These are phyloP conservation scores for Limosa lapponica DNA, from an alignment of 2,797 vertebrate species.

Conservation along the genomic window DNA sequence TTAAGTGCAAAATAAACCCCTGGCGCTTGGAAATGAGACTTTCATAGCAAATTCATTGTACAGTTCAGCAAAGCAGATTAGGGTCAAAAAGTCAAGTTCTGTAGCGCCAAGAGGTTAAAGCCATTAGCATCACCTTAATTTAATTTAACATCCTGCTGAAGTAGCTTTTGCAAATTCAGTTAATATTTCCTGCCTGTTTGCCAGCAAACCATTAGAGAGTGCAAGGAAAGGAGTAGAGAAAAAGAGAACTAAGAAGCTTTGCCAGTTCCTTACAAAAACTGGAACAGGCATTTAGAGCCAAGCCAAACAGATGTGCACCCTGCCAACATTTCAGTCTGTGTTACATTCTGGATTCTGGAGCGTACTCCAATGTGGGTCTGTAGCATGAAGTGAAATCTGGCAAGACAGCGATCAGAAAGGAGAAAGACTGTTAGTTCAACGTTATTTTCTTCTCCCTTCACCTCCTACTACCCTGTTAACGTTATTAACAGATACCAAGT, in stretches of 20 bases:
- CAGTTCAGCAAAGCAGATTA: constrained; percentile 31
- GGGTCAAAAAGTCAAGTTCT: not conserved
- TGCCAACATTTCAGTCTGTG: constrained; percentile 28
- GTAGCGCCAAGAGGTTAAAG: not conserved
- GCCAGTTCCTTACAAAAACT: constrained; percentile 15
- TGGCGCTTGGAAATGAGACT: constrained; percentile 3
- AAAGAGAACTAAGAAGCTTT: not conserved
- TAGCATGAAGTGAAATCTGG: not conserved
- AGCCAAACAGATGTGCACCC: not conserved
- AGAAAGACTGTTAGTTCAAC: not conserved
- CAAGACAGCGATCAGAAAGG: not conserved
- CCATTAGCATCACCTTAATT: constrained; percentile 18
- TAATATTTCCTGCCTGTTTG: constrained; percentile 41
- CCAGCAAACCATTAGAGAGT: not conserved
- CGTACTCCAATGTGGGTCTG: not conserved
- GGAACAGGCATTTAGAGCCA: not conserved
- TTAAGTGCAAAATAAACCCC: constrained; percentile 28
- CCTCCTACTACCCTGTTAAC: not conserved
- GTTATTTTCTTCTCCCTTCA: not conserved
- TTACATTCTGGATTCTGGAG: not conserved
- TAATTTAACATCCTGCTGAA: constrained; percentile 12
- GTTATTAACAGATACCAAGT: not conserved
- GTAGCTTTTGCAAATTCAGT: constrained; percentile 21
- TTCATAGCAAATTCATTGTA: not conserved
- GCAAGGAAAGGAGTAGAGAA: not conserved